Conservation (phyloP, 2,113 vertebrate genomes). For the Antechinus flavipes region DNA sequence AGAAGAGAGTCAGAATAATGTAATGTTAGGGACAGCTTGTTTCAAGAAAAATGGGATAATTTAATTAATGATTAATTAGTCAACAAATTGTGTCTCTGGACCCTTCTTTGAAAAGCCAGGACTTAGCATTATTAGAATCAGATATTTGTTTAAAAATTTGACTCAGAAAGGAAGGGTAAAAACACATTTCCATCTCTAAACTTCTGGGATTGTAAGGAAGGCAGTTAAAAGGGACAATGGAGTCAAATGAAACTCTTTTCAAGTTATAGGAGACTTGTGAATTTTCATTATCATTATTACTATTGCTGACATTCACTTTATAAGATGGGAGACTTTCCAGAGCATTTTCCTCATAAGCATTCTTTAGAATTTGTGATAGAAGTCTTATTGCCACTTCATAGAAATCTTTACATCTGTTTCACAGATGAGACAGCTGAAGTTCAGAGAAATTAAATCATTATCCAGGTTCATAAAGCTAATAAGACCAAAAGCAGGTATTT, state of each 20-base stretch:
- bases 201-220: neutral
- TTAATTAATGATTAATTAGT: neutral
- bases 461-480: neutral
- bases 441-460: neutral
- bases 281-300: neutral
- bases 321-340: neutral
- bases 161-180: neutral
- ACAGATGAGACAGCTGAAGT: neutral
- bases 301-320: neutral
- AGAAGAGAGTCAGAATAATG: neutral
- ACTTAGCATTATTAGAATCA: neutral
- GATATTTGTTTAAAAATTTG: neutral
- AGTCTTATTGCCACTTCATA: no score
- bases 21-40: neutral
- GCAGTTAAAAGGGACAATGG: neutral
- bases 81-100: neutral
- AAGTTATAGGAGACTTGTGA: neutral
- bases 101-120: neutral
- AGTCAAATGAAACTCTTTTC: neutral
- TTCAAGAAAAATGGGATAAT: neutral
- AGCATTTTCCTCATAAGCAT: neutral
- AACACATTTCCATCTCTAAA: neutral
- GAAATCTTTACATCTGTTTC: neutral
- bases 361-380: neutral
- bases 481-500: neutral